Conservation (phyloP, 2,797 vertebrate species). For the Leontopithecus rosalia region DNA sequence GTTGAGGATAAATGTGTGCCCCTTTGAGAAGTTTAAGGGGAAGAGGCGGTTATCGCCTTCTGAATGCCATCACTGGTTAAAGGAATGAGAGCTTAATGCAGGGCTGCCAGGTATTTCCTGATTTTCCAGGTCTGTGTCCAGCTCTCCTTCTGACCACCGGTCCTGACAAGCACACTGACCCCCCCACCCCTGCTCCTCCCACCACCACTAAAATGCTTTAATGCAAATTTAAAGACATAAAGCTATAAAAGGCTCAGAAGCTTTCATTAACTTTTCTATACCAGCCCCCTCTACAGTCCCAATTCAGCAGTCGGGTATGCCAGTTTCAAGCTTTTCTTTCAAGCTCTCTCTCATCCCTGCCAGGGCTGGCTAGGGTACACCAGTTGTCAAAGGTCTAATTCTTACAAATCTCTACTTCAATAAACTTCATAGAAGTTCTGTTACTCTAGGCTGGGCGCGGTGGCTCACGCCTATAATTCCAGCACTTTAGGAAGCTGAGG, state of each 20-base stretch:
- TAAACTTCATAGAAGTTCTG: not conserved
- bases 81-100: not conserved
- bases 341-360: not conserved
- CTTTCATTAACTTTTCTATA: not conserved
- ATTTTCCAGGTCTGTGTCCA: not conserved
- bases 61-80: not conserved
- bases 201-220: not conserved
- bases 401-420: not conserved
- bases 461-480: no score
- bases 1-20: not conserved
- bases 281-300: not conserved
- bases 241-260: not conserved
- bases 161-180: not conserved
- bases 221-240: not conserved
- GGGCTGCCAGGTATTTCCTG: not conserved
- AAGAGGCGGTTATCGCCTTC: not conserved
- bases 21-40: not conserved
- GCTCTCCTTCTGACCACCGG: not conserved
- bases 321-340: not conserved
- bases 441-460: no score
- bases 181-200: accelerated
- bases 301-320: not conserved
- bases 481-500: no score
- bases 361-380: not conserved
- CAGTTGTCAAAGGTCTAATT: not conserved